Base-by-base conservation (phyloP, 2,797 vertebrate genomes). In the Denticeps clupeoides region DNA sequence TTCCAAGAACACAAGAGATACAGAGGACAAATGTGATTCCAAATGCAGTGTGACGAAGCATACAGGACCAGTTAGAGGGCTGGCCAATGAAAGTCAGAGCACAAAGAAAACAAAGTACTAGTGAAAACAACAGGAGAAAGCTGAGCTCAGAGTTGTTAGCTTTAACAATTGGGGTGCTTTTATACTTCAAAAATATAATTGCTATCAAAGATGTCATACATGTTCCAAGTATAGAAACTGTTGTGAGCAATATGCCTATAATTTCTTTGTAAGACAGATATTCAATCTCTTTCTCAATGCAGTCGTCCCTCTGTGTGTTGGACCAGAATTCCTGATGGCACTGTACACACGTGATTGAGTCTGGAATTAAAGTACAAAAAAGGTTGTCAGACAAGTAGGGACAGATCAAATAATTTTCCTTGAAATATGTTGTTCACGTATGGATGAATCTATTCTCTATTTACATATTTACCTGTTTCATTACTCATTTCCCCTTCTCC, bases 191-290 rank as follows among this genome's bases (percentile, higher is more conserved):
- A 45, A 70, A 80, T 51, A 79, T 55, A 1, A 63, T 2, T 0
- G 28, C 63, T 12, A 75, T 65, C 24, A 41, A 15, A 4, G 43
- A 48, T 4, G 76, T 76, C 45, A 70, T 15, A 11, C 62, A 63
- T n/a, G 62, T 59, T 44, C 79, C 81, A 51, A 71, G 52, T 16
- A 74, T 6, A 1, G 78, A 80, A 3, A 78, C 48, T 1, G 54
- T 18, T 27, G 70, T 64, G 4, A 83, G 64, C 11, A 80, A 47
- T 2, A 61, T 60, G 49, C 81, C 78, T 78, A 83, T 77, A 13
- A 71, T 58, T 37, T 70, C 75, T 8, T 50, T 7, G 55, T 62
- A 67, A 0, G 70, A 67, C 2, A 76, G 54, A 49, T 64, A 78
- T 45, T 74, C 64, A 18, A 57, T 54, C 15, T 69, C 57, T 28